Conservation (phyloP, 2,888 invertebrate species). For the Bugulina stolonifera region DNA sequence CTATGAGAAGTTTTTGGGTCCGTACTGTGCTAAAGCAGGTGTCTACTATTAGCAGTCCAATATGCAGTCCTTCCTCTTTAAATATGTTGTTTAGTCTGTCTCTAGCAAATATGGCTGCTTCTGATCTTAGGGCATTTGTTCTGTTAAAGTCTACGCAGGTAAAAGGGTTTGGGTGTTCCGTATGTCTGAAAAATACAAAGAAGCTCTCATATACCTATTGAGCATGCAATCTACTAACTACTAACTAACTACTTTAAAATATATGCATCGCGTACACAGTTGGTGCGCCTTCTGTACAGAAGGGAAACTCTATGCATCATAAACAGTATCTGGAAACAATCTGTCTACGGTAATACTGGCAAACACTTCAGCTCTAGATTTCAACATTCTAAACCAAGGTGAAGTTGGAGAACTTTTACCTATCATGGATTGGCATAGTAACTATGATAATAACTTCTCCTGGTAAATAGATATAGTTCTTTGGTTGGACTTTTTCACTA, state of each 20-base stretch:
- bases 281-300: background rate
- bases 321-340: no score
- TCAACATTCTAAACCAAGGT: no score
- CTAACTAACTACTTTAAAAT: background rate
- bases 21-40: background rate
- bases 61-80: background rate
- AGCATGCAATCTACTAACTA: background rate
- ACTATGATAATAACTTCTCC: conserved; percentile 3
- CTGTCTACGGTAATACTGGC: no score
- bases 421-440: background rate
- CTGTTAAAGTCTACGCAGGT: background rate
- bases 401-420: background rate
- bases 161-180: background rate
- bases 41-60: conserved; percentile 10
- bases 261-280: background rate
- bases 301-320: background rate
- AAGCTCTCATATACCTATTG: background rate
- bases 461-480: background rate
- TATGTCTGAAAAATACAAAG: background rate
- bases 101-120: background rate
- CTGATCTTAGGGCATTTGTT: background rate
- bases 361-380: no score
- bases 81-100: background rate
- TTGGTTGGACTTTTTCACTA: background rate
- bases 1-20: background rate